Percentiles rank a stretch among this genome's conserved stretches.
Evolutionary conservation across 2,113 vertebrate species (phyloP).

Genomic region (Ia io): DNA sequence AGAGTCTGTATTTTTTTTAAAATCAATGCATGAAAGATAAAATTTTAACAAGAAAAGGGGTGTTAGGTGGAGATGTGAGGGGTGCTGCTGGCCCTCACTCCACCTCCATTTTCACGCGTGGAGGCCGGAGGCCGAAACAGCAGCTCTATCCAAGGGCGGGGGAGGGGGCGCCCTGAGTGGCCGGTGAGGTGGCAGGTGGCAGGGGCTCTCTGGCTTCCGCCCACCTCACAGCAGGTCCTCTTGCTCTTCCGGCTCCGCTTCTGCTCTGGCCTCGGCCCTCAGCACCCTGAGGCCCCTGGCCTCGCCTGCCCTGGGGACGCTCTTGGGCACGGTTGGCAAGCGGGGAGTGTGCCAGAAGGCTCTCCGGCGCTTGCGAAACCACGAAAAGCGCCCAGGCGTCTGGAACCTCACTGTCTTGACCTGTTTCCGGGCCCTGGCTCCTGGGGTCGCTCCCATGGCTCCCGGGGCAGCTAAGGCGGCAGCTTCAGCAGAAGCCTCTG

Average conservation of each 20-base stretch:
- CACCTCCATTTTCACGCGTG: background rate
- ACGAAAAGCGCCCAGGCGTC: slow-evolving; percentile 55
- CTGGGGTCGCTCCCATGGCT: background rate
- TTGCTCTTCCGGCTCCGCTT: background rate
- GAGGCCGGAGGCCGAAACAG: background rate
- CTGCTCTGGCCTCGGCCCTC: slow-evolving; percentile 40
- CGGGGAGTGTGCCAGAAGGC: slow-evolving; percentile 46
- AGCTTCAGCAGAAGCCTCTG: background rate
- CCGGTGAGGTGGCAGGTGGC: rapidly evolving
- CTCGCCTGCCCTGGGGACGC: slow-evolving; percentile 28
- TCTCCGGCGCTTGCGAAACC: slow-evolving; percentile 53
- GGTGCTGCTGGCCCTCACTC: rapidly evolving
- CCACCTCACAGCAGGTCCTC: slow-evolving; percentile 55
- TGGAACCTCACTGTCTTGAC: slow-evolving; percentile 74
- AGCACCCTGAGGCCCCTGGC: slow-evolving; percentile 60
- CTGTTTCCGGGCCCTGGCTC: slow-evolving; percentile 32
- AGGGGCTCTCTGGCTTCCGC: rapidly evolving
- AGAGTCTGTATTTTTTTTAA: background rate
- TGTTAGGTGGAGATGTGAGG: background rate
- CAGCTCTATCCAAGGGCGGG: background rate
- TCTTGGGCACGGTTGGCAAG: slow-evolving; percentile 59
- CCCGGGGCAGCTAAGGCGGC: background rate
- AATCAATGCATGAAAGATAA: background rate
- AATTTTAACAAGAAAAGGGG: background rate
- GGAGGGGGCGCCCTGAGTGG: rapidly evolving